phyloP scores from a whole-genome alignment of 2,888 invertebrate species.

The Drosophila imparisetae region DNA sequence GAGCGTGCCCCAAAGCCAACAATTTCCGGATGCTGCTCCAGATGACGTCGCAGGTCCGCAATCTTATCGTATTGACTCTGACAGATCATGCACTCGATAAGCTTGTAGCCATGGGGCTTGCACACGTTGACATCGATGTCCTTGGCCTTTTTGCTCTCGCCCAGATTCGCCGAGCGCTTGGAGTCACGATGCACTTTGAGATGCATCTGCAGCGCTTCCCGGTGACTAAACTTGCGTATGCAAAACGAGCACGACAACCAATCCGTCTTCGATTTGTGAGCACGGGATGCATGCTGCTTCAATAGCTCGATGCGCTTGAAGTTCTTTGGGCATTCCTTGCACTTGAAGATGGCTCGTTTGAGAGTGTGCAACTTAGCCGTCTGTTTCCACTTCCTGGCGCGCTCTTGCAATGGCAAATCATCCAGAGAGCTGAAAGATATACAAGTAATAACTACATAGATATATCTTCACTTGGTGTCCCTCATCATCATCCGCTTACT shows the following conservation, averaged over 20 bases:
- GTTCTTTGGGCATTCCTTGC: constrained; percentile 76
- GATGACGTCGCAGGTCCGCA: constrained; percentile 78
- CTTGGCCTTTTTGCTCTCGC: constrained; percentile 66
- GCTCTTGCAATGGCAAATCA: constrained; percentile 54
- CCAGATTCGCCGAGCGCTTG: constrained; percentile 62
- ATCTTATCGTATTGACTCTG: constrained; percentile 81
- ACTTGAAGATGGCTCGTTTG: constrained; percentile 62
- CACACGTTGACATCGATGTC: constrained; percentile 76
- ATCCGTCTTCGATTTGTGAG: constrained; percentile 59
- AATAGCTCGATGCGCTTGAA: constrained; percentile 79
- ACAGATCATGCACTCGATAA: constrained; percentile 84
- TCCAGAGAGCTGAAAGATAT: constrained; percentile 56
- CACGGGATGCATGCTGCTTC: constrained; percentile 75
- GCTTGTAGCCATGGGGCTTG: constrained; percentile 82
- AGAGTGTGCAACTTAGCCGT: constrained; percentile 15
- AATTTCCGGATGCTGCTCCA: constrained; percentile 75
- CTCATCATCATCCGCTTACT: constrained; percentile 31
- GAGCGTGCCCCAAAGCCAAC: constrained; percentile 58
- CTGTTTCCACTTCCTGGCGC: constrained; percentile 55
- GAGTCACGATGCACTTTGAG: constrained; percentile 82
- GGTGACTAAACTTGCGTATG: constrained; percentile 70
- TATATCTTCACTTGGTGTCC: too few relatives aligned
- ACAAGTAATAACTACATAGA: not conserved
- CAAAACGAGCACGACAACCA: constrained; percentile 79
- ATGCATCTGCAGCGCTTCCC: constrained; percentile 73